Conservation (phyloP, 2,797 vertebrate species). For the Periparus ater region DNA sequence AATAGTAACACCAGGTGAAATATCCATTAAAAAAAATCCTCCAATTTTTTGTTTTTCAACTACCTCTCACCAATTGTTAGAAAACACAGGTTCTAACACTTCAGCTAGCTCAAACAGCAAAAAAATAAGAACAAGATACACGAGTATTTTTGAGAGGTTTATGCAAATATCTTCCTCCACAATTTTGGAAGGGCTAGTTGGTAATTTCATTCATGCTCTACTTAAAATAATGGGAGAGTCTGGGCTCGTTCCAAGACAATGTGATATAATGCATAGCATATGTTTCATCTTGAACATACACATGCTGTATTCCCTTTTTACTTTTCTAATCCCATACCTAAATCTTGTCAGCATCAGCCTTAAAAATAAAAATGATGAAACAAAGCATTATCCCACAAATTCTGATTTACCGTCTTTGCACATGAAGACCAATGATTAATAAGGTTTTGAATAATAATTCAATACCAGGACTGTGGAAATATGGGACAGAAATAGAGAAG, state of each 20-base stretch:
- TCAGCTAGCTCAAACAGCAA: not conserved
- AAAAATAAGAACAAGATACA: not conserved
- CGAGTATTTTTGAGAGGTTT: not conserved
- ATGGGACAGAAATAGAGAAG: not conserved
- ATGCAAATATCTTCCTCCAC: not conserved
- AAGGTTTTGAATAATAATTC: not conserved
- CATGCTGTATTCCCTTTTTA: not conserved
- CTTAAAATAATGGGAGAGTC: not conserved
- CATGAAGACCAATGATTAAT: not conserved
- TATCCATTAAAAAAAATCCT: not conserved
- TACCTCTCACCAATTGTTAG: not conserved
- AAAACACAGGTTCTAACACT: not conserved
- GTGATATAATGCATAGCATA: not conserved
- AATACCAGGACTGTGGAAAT: not conserved
- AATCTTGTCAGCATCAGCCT: not conserved
- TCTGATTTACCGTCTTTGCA: not conserved
- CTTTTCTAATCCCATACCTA: not conserved
- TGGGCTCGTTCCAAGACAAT: not conserved
- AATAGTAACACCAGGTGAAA: not conserved
- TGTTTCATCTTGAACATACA: not conserved
- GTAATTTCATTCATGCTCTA: not conserved
- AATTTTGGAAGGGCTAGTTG: not conserved
- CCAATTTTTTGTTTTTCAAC: not conserved
- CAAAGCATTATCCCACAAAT: not conserved
- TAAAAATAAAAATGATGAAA: not conserved